These are phyloP conservation scores for Aplodontia rufa DNA, from an alignment of 2,113 vertebrate genomes.

Conservation along the genomic window DNA sequence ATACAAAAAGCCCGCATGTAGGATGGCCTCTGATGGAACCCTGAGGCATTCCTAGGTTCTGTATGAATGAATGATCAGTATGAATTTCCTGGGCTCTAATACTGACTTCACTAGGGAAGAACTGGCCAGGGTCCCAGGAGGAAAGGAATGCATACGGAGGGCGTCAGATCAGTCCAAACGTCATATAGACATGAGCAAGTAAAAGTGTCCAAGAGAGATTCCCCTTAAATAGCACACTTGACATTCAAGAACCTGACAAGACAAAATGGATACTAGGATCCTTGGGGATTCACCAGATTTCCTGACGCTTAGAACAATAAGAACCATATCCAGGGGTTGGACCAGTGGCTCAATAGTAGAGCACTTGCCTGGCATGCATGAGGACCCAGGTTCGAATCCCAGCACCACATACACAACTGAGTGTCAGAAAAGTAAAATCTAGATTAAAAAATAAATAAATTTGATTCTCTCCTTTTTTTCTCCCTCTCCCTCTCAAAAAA, in stretches of 20 bases:
- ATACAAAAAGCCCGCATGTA: background rate
- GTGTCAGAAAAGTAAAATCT: too few relatives aligned
- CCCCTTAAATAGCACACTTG: background rate
- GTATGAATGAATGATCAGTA: background rate
- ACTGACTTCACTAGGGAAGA: conserved; percentile 34
- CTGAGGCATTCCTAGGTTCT: background rate
- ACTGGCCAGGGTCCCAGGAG: background rate
- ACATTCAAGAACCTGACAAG: conserved; percentile 43
- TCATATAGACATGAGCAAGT: background rate
- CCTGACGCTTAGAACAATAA: background rate
- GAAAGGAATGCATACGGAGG: background rate
- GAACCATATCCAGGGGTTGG: background rate
- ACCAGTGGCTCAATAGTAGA: too few relatives aligned
- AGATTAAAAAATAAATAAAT: too few relatives aligned
- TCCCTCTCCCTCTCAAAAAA: too few relatives aligned
- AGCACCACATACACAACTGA: too few relatives aligned
- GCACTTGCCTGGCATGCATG: too few relatives aligned
- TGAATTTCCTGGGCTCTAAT: conserved; percentile 32
- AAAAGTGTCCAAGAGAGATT: background rate
- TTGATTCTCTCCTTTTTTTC: too few relatives aligned
- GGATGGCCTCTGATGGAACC: background rate
- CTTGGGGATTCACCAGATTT: background rate
- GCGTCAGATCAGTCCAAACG: background rate
- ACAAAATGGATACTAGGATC: background rate
- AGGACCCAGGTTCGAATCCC: too few relatives aligned